phyloP scores from a whole-genome alignment of 2,113 vertebrate genomes.

The Hemichromis elongatus region DNA sequence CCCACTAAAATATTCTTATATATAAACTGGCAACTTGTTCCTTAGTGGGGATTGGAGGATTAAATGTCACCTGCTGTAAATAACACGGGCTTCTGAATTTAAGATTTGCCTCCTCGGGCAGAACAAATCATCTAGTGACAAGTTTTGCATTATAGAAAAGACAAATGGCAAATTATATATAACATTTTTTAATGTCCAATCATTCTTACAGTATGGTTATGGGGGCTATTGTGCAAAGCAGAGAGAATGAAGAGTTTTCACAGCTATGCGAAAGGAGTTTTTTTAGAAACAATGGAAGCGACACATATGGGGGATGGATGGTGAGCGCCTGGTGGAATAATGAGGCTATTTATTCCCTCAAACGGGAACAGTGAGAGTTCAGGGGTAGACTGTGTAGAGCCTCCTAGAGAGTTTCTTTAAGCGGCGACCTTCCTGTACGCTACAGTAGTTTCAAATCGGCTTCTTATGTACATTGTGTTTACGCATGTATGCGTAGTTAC shows the following conservation, averaged over 20 bases:
- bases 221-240: background rate
- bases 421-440: slow-evolving; percentile 53
- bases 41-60: background rate
- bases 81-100: background rate
- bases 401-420: slow-evolving; percentile 25
- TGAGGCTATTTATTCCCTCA: slow-evolving; percentile 59
- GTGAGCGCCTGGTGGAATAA: slow-evolving; percentile 38
- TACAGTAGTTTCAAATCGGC: slow-evolving; percentile 1
- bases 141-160: background rate
- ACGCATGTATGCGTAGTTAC: background rate
- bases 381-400: slow-evolving; percentile 21
- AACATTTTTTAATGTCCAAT: slow-evolving; percentile 1
- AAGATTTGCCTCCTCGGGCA: background rate
- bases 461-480: background rate
- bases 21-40: slow-evolving; percentile 12
- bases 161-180: background rate
- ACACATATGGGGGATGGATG: slow-evolving; percentile 34
- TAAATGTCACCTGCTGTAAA: slow-evolving; percentile 14
- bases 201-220: background rate
- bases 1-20: background rate
- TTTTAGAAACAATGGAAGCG: slow-evolving; percentile 25
- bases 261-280: background rate
- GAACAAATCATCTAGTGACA: background rate
- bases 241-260: background rate
- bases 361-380: slow-evolving; percentile 47